Evolutionary conservation across 2,113 vertebrate genomes (phyloP).

Genomic region (Ailurus styani): DNA sequence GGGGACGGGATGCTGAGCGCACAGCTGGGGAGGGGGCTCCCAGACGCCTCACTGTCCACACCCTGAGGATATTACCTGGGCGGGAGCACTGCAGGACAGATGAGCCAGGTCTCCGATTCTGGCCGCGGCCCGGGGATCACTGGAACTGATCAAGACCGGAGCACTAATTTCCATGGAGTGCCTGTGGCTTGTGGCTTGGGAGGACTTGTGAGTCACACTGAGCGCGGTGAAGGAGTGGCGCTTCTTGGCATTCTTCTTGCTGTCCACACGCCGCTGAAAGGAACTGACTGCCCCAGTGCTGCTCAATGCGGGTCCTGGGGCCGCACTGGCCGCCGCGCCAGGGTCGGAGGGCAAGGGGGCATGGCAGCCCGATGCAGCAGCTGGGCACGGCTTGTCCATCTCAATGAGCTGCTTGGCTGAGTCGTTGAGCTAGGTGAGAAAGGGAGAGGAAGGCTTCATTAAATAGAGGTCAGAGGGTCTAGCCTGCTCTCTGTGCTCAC

Average conservation of each 20-base stretch:
- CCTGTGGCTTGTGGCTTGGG: slow-evolving; percentile 91
- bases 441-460: background rate
- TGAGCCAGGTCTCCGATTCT: slow-evolving; percentile 90
- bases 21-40: background rate
- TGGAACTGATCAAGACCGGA: slow-evolving; percentile 97
- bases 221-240: slow-evolving; percentile 96
- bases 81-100: slow-evolving; percentile 85
- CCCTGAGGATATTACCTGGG: slow-evolving; percentile 81
- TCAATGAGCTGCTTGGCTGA: slow-evolving; percentile 97
- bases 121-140: slow-evolving; percentile 92
- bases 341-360: slow-evolving; percentile 80
- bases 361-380: slow-evolving; percentile 81
- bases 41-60: background rate
- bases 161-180: slow-evolving; percentile 99
- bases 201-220: slow-evolving; percentile 94
- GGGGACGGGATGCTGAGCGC: background rate
- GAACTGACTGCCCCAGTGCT: slow-evolving; percentile 80
- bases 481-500: background rate
- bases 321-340: slow-evolving; percentile 50
- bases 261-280: slow-evolving; percentile 87
- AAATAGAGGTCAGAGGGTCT: background rate
- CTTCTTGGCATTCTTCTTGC: slow-evolving; percentile 98
- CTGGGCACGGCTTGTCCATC: slow-evolving; percentile 89
- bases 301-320: slow-evolving; percentile 78
- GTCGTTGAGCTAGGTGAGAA: slow-evolving; percentile 89